Conservation (phyloP, 2,888 invertebrate genomes). For the Drosophila paranaensis region DNA sequence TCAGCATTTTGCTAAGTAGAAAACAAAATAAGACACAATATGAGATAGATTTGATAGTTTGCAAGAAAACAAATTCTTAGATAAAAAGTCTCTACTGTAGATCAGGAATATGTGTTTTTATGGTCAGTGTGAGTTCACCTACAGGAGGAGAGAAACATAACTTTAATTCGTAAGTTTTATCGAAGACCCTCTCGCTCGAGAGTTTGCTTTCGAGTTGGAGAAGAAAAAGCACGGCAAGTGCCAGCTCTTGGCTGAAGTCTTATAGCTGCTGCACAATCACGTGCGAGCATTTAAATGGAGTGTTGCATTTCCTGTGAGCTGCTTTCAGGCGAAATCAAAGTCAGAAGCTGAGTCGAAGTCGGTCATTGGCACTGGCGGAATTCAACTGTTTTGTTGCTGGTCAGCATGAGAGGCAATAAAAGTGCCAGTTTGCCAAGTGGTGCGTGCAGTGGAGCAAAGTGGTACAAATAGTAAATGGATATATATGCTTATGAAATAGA, state of each 20-base stretch:
- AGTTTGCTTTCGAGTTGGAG: neutral
- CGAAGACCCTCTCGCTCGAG: neutral
- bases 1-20: too few relatives aligned
- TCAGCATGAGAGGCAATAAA: slow-evolving; percentile 65
- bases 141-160: too few relatives aligned
- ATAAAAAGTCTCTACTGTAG: too few relatives aligned
- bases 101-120: too few relatives aligned
- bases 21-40: too few relatives aligned
- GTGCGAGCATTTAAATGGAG: slow-evolving; percentile 57
- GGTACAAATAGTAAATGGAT: slow-evolving; percentile 35
- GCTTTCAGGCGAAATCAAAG: slow-evolving; percentile 12
- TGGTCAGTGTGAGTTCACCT: too few relatives aligned
- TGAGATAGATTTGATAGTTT: too few relatives aligned
- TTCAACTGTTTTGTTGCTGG: slow-evolving; percentile 65
- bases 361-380: slow-evolving; percentile 49
- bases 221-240: neutral
- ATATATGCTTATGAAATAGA: slow-evolving; percentile 37
- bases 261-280: slow-evolving; percentile 53
- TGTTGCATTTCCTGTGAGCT: slow-evolving; percentile 24
- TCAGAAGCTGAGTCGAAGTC: slow-evolving; percentile 2
- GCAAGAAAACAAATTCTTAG: too few relatives aligned
- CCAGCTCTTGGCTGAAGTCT: neutral
- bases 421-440: slow-evolving; percentile 61
- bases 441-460: slow-evolving; percentile 54
- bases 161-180: too few relatives aligned